Conservation (phyloP, 2,797 vertebrate species). For the Pelobates cultripes region DNA sequence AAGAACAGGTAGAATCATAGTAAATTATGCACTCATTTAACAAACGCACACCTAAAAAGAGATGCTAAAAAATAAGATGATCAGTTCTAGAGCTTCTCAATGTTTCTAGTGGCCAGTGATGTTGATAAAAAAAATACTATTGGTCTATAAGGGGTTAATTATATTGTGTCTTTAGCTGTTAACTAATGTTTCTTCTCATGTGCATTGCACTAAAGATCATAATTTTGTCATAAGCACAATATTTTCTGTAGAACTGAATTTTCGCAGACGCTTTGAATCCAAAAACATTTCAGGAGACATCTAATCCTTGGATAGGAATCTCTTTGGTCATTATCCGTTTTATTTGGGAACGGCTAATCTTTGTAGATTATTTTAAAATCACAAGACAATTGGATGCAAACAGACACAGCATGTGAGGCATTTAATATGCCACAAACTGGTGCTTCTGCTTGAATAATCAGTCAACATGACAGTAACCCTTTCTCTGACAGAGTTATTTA, state of each 20-base stretch:
- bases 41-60: no score
- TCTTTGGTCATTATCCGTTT: slow-evolving; percentile 6
- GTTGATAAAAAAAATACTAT: no score
- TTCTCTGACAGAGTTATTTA: not conserved
- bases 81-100: no score
- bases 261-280: not conserved
- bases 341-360: slow-evolving; percentile 37
- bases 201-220: no score
- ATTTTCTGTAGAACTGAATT: not conserved
- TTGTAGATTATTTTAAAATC: slow-evolving; percentile 9
- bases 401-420: not conserved
- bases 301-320: slow-evolving; percentile 29
- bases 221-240: no score
- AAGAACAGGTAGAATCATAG: no score
- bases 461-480: not conserved
- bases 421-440: not conserved
- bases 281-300: slow-evolving; percentile 27
- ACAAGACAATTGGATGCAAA: slow-evolving; percentile 6
- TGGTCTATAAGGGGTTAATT: no score
- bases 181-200: no score
- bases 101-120: no score
- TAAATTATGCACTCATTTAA: no score
- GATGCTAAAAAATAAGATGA: no score
- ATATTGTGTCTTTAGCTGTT: no score
- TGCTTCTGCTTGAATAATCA: not conserved